Conservation (phyloP, 2,888 invertebrate species). For the Ditula angustiorana region DNA sequence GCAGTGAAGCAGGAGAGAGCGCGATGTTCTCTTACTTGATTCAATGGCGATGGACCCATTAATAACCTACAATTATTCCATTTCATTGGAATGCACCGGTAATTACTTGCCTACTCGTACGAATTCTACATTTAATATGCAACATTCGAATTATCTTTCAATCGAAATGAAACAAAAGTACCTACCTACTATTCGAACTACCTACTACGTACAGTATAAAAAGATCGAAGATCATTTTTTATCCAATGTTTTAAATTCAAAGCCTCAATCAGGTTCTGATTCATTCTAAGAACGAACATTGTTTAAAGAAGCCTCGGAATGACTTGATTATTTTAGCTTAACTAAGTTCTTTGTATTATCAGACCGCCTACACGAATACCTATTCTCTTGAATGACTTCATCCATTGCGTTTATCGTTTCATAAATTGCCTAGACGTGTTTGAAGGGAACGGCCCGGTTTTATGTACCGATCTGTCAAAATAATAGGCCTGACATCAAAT, state of each 20-base stretch:
- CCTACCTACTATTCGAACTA: conserved; percentile 40
- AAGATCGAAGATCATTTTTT: conserved; percentile 16
- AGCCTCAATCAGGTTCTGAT: conserved; percentile 31
- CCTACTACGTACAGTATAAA: conserved; percentile 14
- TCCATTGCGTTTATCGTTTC: conserved; percentile 28
- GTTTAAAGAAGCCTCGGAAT: conserved; percentile 30
- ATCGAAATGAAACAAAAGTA: conserved; percentile 42
- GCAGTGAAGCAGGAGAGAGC: conserved; percentile 74
- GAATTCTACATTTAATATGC: neutral
- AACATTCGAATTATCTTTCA: conserved; percentile 5
- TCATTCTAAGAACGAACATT: conserved; percentile 28
- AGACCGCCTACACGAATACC: conserved; percentile 26
- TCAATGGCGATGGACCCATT: conserved; percentile 63
- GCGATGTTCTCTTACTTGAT: conserved; percentile 66
- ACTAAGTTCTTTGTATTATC: conserved; percentile 33
- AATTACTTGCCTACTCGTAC: neutral
- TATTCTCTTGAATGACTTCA: conserved; percentile 29
- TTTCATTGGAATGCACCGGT: conserved; percentile 42
- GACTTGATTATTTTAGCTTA: conserved; percentile 38
- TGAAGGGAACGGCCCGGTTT: conserved; percentile 24
- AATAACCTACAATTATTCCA: conserved; percentile 71
- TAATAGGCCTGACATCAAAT: conserved; percentile 51
- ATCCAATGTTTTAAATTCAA: conserved; percentile 34
- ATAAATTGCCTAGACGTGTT: conserved; percentile 34
- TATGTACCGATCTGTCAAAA: conserved; percentile 42